phyloP scores from a whole-genome alignment of 2,888 invertebrate genomes.

The Eupithecia centaureata region DNA sequence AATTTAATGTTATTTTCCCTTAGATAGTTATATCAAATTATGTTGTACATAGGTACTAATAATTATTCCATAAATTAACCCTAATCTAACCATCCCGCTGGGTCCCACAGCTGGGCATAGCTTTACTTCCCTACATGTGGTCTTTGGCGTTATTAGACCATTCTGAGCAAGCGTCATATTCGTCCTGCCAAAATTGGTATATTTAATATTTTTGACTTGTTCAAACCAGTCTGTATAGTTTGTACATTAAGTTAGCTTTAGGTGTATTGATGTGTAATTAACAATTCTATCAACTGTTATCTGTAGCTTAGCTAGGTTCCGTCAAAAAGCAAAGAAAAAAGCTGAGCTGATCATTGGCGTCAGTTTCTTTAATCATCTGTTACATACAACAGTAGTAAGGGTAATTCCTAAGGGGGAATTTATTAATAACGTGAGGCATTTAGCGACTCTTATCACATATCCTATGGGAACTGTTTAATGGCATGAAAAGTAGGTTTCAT shows the following conservation, averaged over 20 bases:
- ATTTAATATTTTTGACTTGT: constrained; percentile 53
- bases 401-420: too few species aligned
- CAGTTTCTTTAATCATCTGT: too few species aligned
- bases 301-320: constrained; percentile 44
- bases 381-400: too few species aligned
- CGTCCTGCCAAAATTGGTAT: neutral
- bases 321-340: neutral
- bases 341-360: too few species aligned
- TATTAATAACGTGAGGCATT: too few species aligned
- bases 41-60: neutral
- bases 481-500: too few species aligned
- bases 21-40: neutral
- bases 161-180: neutral
- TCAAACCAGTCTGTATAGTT: constrained; percentile 50
- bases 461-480: too few species aligned
- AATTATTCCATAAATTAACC: neutral
- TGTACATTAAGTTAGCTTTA: constrained; percentile 48
- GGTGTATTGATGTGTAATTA: constrained; percentile 63
- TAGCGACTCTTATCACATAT: too few species aligned
- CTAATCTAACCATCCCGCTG: neutral
- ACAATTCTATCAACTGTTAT: constrained; percentile 72
- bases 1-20: neutral
- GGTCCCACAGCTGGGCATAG: neutral
- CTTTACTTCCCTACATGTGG: neutral
- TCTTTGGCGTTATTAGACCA: neutral